Evolutionary conservation across 1,140 invertebrate species (phyloP).

Genomic region (Himalopsyche phryganea): DNA sequence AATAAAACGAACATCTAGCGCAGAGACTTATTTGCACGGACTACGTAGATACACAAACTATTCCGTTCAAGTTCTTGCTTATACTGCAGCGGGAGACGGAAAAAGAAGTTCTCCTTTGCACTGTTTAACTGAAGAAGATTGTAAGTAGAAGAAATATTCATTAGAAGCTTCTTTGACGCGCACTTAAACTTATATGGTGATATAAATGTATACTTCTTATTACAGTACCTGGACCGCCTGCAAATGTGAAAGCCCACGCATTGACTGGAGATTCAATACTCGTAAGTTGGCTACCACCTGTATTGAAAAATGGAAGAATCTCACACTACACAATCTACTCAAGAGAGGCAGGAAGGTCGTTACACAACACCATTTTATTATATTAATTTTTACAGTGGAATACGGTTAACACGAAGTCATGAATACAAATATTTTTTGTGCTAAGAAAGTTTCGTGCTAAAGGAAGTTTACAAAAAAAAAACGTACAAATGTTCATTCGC

Average conservation of each 20-base stretch:
- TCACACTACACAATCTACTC: constrained; percentile 79
- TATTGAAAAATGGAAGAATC: constrained; percentile 75
- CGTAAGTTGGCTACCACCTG: constrained; percentile 78
- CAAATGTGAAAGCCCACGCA: constrained; percentile 75
- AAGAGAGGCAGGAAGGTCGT: constrained; percentile 62
- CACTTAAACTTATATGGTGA: too few species aligned
- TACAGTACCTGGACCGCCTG: constrained; percentile 74
- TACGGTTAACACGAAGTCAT: too few species aligned
- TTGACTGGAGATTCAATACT: constrained; percentile 74
- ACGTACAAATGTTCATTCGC: too few species aligned
- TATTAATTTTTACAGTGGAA: too few species aligned
- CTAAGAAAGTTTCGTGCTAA: too few species aligned
- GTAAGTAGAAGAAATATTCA: too few species aligned
- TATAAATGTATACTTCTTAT: constrained; percentile 25
- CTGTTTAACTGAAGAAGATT: constrained; percentile 80
- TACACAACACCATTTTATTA: too few species aligned
- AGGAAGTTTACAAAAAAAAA: too few species aligned
- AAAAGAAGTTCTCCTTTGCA: constrained; percentile 64
- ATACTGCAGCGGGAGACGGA: constrained; percentile 79
- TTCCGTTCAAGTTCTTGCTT: constrained; percentile 78
- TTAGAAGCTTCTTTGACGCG: too few species aligned
- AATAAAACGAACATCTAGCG: constrained; percentile 56
- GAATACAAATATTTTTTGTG: too few species aligned
- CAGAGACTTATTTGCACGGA: constrained; percentile 64
- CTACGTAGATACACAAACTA: constrained; percentile 82